Base-by-base conservation (phyloP, 2,113 vertebrate genomes). In the Stigmatopora argus region DNA sequence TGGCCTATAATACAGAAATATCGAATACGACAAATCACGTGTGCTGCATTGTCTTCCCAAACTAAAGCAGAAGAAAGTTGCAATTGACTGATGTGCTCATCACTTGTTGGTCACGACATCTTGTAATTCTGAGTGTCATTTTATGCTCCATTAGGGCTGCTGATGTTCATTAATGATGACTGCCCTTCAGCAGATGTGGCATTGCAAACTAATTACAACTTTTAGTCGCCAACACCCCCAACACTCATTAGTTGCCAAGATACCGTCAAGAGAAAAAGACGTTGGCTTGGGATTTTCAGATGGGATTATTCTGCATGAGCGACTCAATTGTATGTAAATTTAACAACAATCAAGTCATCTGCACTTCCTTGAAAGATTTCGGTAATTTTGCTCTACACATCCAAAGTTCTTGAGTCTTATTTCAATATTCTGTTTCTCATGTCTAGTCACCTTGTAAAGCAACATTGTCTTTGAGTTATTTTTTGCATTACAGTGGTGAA, bases 111-210 rank as follows among this genome's bases (percentile, higher is more conserved):
- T 85, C 84, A 75, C 62, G 65, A 76, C 80, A 78, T 83, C 83
- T 80, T 88, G 88, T 81, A 78, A 72, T 86, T 82, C 81, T 77
- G 52, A 51, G 75, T 82, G 81, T 85, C 79, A 85, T 88, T 88
- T 89, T 84, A 79, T 70, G 79, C 79, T 87, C 85, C 83, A 87
- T 89, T 88, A 86, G 73, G 49, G 66, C 69, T 21, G 74, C 72
- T 83, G 79, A 82, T 86, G 79, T 78, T 84, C 78, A 87, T 90
- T 87, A 82, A 83, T 83, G 83, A 79, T 74, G 81, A 85, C 83
- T 86, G 72, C 64, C 78, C 77, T 82, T 80, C 81, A 86, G 74
- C 86, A 83, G 79, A 85, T 77, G 80, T 64, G 77, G 64, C 83
- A 78, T 74, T 60, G 58, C 77, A 80, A 85, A 84, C 70, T 86